Conservation (phyloP, 23 tunicate genomes). For the Phallusia fumigata region DNA sequence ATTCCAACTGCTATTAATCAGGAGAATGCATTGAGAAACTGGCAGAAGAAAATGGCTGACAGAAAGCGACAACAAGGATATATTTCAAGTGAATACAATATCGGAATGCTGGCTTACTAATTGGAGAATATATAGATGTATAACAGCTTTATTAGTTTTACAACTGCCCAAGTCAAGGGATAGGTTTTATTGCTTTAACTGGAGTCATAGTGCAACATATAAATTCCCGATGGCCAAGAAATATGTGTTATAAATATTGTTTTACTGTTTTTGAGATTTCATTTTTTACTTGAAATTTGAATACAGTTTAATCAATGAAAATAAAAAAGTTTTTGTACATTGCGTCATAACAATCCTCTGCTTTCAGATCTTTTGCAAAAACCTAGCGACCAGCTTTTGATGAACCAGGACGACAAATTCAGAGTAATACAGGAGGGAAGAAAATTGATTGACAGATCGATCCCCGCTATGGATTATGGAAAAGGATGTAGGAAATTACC, state of each 20-base stretch:
- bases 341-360: neutral
- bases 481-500: slow-evolving; percentile 70
- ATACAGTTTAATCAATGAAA: no score
- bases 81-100: slow-evolving; percentile 81
- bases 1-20: slow-evolving; percentile 70
- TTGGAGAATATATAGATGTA: no score
- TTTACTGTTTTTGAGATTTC: no score
- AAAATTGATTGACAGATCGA: slow-evolving; percentile 72
- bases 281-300: no score
- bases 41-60: slow-evolving; percentile 78
- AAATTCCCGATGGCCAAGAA: no score
- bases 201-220: no score
- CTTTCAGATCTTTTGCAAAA: slow-evolving; percentile 66
- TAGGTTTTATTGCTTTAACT: no score
- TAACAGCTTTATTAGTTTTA: no score
- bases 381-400: slow-evolving; percentile 65
- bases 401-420: slow-evolving; percentile 57
- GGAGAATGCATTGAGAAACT: slow-evolving; percentile 79
- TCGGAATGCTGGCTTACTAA: no score
- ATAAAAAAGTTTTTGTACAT: no score
- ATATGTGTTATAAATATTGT: no score
- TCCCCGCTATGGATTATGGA: slow-evolving; percentile 91
- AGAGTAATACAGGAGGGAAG: slow-evolving; percentile 62
- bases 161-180: no score
- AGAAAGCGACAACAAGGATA: slow-evolving; percentile 84